Evolutionary conservation across 1,140 invertebrate species (phyloP).

Genomic region (Coenobita brevimanus): DNA sequence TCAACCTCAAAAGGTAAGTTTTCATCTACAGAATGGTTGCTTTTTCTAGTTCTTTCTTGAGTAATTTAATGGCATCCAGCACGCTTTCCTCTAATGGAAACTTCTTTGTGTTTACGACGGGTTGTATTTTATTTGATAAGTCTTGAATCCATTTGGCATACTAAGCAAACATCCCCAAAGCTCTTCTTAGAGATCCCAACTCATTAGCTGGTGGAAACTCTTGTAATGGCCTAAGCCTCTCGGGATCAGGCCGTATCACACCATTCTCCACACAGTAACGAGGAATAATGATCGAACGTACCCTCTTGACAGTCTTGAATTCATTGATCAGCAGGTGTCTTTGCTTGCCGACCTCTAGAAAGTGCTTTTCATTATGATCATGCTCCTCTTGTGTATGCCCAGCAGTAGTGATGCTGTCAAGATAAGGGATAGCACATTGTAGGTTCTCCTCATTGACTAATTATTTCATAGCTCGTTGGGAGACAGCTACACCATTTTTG

Average conservation of each 20-base stretch:
- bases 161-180: constrained; percentile 43
- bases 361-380: constrained; percentile 5
- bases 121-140: constrained; percentile 26
- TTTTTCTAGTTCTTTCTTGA: too few relatives aligned
- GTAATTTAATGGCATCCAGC: too few relatives aligned
- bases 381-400: constrained; percentile 21
- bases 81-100: too few relatives aligned
- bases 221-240: too few relatives aligned
- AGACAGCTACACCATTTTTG: too few relatives aligned
- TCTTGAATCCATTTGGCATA: constrained; percentile 42
- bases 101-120: background rate
- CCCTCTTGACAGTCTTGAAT: too few relatives aligned
- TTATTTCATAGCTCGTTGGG: constrained; percentile 7
- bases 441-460: constrained; percentile 12
- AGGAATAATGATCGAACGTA: constrained; percentile 3
- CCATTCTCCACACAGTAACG: constrained; percentile 37
- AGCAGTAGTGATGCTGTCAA: too few relatives aligned
- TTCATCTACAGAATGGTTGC: constrained; percentile 18
- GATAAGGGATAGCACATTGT: constrained; percentile 19
- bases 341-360: background rate
- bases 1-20: constrained; percentile 25
- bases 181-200: constrained; percentile 16
- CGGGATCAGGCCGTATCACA: constrained; percentile 33
- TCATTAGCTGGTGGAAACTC: background rate
- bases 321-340: constrained; percentile 11